Percentiles rank a stretch among this genome's conserved stretches.
Conservation (phyloP, 2,888 invertebrate genomes). For the Zaprionus obscuricornis region DNA sequence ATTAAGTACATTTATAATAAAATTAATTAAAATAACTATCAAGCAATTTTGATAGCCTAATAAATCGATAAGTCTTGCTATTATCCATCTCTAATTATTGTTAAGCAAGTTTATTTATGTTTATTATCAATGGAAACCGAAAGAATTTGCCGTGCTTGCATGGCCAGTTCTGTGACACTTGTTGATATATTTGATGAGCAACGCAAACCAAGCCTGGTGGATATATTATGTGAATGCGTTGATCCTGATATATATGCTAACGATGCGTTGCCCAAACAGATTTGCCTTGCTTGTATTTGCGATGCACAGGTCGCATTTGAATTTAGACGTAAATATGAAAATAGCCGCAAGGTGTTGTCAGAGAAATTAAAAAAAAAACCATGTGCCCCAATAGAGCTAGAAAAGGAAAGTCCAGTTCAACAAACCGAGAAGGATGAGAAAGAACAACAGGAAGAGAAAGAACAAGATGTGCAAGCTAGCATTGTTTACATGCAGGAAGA, state of each 20-base stretch:
- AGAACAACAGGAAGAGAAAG: neutral
- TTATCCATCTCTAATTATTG: slow-evolving; percentile 23
- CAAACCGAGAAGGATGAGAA: neutral
- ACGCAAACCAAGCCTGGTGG: slow-evolving; percentile 16
- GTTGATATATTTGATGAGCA: slow-evolving; percentile 44
- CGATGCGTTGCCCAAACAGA: slow-evolving; percentile 33
- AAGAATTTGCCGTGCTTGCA: slow-evolving; percentile 38
- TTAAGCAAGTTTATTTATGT: neutral
- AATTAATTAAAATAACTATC: neutral
- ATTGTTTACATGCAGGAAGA: slow-evolving; percentile 29
- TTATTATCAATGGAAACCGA: slow-evolving; percentile 4
- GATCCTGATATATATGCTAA: slow-evolving; percentile 11
- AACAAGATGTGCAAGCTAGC: slow-evolving; percentile 23
- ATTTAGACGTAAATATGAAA: slow-evolving; percentile 38
- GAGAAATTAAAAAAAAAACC: slow-evolving; percentile 2
- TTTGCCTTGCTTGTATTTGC: slow-evolving; percentile 33
- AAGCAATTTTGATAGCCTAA: neutral
- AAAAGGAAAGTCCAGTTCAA: neutral
- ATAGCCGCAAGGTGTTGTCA: slow-evolving; percentile 21
- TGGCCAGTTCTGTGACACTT: slow-evolving; percentile 30
- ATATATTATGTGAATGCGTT: slow-evolving; percentile 35
- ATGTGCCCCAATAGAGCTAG: too few relatives aligned
- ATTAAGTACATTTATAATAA: neutral
- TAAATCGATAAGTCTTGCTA: neutral
- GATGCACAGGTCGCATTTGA: slow-evolving; percentile 34